Base-by-base conservation (phyloP, 2,888 invertebrate species). In the Machimus rusticus region DNA sequence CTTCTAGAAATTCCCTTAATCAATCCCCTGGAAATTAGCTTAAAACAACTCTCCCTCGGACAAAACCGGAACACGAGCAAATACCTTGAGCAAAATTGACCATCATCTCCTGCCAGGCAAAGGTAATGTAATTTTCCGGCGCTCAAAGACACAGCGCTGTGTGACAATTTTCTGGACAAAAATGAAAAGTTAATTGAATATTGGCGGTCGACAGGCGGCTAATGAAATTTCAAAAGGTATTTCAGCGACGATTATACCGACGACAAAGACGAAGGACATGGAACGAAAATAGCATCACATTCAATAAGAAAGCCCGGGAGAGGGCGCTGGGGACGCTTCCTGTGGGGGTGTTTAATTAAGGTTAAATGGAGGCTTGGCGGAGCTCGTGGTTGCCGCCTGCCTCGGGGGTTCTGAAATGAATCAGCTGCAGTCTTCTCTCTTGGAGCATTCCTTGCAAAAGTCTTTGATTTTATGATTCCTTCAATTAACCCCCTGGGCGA, bases 171-270 rank as follows among this genome's bases (percentile, higher is more conserved):
- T 14, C 39, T 84, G 46, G 66, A 37, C 23, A 37, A 66, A 66
- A 84, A 84, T 37, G 46, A 66, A 84, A 66, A 84, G 34, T 84
- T 84, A 84, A 84, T 84, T 84, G 66, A 84, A 66, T 84, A 84
- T 84, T 57, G 37, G 37, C 82, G 66, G 23, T 66, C 37, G 82
- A 66, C 82, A 23, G 79, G 37, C 9, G 37, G 57, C 51, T 55
- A 81, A 81, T 55, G 81, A 81, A 81, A 55, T 81, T 81, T 81
- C 39, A 81, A 66, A 81, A 57, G 51, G 81, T 55, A 81, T 81
- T 81, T 81, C 39, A 81, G 23, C 34, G 37, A 28, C 34, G 81
- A 81, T 81, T 81, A 81, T 81, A 43, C 28, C 46, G 8, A 28
- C 66, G 19, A 28, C 14, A 66, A 28, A 66, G n/a, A 9, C 14